These are phyloP conservation scores for Myathropa florea DNA, from an alignment of 2,888 invertebrate genomes.

Conservation along the genomic window DNA sequence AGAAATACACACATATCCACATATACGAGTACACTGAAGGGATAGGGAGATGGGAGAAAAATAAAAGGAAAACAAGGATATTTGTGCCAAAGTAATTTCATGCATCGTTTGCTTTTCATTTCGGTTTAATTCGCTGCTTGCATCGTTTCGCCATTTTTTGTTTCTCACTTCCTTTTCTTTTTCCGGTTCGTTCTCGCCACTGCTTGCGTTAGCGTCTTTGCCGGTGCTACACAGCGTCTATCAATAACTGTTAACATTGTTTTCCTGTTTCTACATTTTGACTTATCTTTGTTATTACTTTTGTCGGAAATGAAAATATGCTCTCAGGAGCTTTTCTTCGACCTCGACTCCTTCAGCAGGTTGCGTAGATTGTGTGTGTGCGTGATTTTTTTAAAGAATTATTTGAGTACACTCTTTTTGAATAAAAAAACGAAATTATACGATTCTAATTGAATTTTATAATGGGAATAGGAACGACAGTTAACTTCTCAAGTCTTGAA, in stretches of 20 bases:
- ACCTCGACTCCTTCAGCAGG: too few relatives aligned
- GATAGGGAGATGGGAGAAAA: neutral
- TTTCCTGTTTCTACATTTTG: conserved; percentile 24
- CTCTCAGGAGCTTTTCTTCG: too few relatives aligned
- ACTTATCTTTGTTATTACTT: conserved; percentile 9
- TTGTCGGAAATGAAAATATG: conserved; percentile 7
- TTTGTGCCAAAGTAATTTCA: conserved; percentile 76
- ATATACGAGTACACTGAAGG: too few relatives aligned
- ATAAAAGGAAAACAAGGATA: conserved; percentile 27
- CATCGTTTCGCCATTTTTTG: conserved; percentile 39
- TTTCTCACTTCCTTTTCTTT: neutral
- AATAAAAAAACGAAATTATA: too few relatives aligned
- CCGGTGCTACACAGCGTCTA: conserved; percentile 15
- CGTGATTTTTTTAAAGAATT: too few relatives aligned
- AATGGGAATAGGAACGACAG: too few relatives aligned
- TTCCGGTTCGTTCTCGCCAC: neutral
- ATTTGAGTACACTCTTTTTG: too few relatives aligned
- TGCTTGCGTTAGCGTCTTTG: conserved; percentile 43
- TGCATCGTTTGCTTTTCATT: conserved; percentile 79
- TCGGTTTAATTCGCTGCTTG: conserved; percentile 78
- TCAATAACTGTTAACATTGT: conserved; percentile 46
- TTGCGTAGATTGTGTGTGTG: too few relatives aligned
- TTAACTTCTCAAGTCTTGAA: too few relatives aligned
- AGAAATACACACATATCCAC: neutral
- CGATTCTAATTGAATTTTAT: too few relatives aligned